These are phyloP conservation scores for Ceratotherium simum DNA, from an alignment of 2,113 vertebrate species.

Conservation along the genomic window DNA sequence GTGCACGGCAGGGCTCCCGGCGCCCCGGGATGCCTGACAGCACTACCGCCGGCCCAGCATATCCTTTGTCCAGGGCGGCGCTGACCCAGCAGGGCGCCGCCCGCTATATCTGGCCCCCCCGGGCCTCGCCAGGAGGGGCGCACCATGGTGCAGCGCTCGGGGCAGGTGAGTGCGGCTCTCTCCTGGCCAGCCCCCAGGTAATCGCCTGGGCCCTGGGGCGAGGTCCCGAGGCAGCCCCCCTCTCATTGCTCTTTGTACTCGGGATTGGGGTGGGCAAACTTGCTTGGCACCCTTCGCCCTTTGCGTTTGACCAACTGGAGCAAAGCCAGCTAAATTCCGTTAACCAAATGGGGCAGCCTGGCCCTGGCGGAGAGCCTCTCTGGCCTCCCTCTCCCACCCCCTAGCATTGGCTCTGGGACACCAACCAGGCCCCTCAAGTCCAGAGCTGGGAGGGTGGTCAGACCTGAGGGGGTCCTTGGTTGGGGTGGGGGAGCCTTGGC, in stretches of 20 bases:
- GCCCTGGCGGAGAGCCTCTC: background rate
- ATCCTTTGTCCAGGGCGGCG: conserved; percentile 90
- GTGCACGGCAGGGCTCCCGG: background rate
- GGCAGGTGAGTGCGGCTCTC: conserved; percentile 91
- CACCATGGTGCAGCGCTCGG: conserved; percentile 94
- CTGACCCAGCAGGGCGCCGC: conserved; percentile 61
- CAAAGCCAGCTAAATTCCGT: background rate
- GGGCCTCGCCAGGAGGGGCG: conserved; percentile 67
- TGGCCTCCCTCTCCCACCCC: fast-evolving
- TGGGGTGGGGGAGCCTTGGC: background rate
- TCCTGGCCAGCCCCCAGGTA: fast-evolving
- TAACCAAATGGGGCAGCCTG: fast-evolving
- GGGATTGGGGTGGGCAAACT: background rate
- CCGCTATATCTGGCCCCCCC: conserved; percentile 86
- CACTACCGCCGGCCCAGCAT: conserved; percentile 88
- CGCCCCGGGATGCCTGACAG: background rate
- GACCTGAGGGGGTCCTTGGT: too few species aligned
- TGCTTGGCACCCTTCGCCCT: fast-evolving
- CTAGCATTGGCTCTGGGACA: background rate
- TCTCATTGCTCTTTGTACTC: fast-evolving
- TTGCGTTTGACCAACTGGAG: too few species aligned
- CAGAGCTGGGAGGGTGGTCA: background rate
- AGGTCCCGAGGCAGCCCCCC: background rate
- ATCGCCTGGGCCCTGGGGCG: fast-evolving
- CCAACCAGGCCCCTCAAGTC: background rate